Base-by-base conservation (phyloP, 1,140 invertebrate genomes). In the Olivierus martensii region DNA sequence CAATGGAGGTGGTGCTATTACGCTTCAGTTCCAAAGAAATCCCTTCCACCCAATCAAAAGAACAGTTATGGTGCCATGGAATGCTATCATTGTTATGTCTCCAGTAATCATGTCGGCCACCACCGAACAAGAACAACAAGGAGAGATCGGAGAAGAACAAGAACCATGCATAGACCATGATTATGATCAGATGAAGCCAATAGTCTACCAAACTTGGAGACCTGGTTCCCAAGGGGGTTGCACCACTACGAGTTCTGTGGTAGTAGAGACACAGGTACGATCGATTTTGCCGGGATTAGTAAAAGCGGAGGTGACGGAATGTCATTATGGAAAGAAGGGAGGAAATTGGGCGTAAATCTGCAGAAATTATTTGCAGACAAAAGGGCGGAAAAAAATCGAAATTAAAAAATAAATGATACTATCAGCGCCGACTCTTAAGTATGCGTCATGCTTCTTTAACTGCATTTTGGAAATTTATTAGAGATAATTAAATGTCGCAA, bases 21-120 rank as follows among this genome's bases (percentile, higher is more conserved):
- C 86, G 0, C 70, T 98, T 12, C 84, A 92, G 65, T 96, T 98
- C 64, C 88, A 92, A 48, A 76, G 92, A 53, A 83, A 87, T 37
- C 91, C 91, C 0, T 96, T 96, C 69, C 81, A 84, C 46, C 79
- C 86, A 1, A 82, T 88, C 57, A 84, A 79, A n/a, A 79, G 86
- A 64, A 90, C 93, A 50, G 84, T 96, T 3, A 88, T 86, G 65
- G 87, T 96, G 17, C 90, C 90, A 3, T 95, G 92, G 89, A 98
- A 98, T 71, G 88, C 94, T 77, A 83, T 88, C 49, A 82, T 93
- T 11, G 89, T 92, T 45, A 89, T 91, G 60, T 81, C 83, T 36
- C 79, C 91, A 28, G 68, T 82, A 0, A 90, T 92, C 87, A 90
- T 93, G 87, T 58, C 56, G 12, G 56, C 51, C 6, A 67, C 83